Conservation (phyloP, 2,113 vertebrate genomes). For the Erythrolamprus reginae region DNA sequence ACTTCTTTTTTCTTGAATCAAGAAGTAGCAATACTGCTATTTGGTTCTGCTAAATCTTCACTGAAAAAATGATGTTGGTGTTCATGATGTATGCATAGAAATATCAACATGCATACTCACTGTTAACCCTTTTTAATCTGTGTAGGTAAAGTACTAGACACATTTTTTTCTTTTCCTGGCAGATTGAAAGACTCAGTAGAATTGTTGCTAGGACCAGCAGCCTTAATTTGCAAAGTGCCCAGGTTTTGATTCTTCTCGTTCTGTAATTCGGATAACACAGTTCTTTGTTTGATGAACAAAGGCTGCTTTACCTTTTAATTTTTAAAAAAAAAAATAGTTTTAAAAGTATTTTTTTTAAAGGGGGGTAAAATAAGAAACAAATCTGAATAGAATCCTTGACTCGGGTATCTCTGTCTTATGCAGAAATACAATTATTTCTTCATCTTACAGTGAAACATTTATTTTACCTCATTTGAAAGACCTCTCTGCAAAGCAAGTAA, state of each 20-base stretch:
- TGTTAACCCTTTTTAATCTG: background rate
- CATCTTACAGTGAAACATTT: constrained; percentile 80
- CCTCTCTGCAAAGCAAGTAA: constrained; percentile 76
- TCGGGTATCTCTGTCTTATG: constrained; percentile 63
- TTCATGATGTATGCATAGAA: background rate
- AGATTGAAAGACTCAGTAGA: background rate
- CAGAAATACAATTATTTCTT: constrained; percentile 87
- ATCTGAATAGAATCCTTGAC: constrained; percentile 11
- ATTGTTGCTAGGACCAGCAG: background rate
- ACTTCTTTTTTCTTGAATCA: background rate
- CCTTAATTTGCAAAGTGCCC: background rate
- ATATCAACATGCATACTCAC: background rate
- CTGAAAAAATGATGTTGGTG: background rate
- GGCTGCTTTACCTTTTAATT: background rate
- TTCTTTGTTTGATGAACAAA: background rate
- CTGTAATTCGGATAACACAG: background rate
- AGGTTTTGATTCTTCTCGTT: background rate
- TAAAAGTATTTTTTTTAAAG: background rate
- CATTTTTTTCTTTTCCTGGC: background rate
- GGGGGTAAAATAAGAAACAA: background rate
- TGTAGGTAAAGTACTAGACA: background rate
- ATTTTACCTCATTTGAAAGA: constrained; percentile 92
- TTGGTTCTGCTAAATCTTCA: background rate
- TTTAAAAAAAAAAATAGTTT: background rate
- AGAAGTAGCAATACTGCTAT: background rate